Base-by-base conservation (phyloP, 2,888 invertebrate species). In the Gordius sp. region DNA sequence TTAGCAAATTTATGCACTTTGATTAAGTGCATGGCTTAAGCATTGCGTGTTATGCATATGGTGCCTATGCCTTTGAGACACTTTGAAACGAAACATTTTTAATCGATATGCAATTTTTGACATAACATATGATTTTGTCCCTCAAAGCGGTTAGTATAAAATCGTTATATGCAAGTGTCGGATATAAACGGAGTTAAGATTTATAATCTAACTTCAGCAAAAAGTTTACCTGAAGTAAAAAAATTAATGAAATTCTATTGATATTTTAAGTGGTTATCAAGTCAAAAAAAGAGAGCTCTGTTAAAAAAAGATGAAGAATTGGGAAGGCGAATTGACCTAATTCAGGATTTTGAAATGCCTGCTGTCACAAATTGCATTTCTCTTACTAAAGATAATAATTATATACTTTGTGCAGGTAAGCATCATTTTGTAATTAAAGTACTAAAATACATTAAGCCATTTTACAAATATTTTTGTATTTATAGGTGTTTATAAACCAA, bases 291-390 rank as follows among this genome's bases (percentile, higher is more conserved):
- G 60, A 63, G 72, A 56, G 66, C 69, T 57, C 61, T 72, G 25
- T 68, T 68, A 60, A 69, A 70, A 58, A 65, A 67, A 58, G 69
- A 72, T 66, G 63, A 62, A 75, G 89, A 87, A 67, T 75, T 91
- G 55, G 75, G 86, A 62, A 76, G 81, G 63, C 75, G 87, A 65
- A 85, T 99, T 63, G 85, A 93, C 70, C 77, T 97, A 41, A 83
- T 99, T 62, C 97, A 99, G 71, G 97, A 97, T 67, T 97, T 99
- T 75, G 85, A 89, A 63, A 97, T 97, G 97, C 93, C 97, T 26
- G 84, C 79, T 56, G 76, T 93, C 0, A 86, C 87, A 66, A 80
- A 79, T 20, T 77, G 78, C 57, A 75, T 99, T 25, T 75, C 78
- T 64, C 76, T 84, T 61, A 82, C 91, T 4, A 79, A 76, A 63